Evolutionary conservation across 2,797 vertebrate genomes (phyloP).

Genomic region (Anguilla megastoma): DNA sequence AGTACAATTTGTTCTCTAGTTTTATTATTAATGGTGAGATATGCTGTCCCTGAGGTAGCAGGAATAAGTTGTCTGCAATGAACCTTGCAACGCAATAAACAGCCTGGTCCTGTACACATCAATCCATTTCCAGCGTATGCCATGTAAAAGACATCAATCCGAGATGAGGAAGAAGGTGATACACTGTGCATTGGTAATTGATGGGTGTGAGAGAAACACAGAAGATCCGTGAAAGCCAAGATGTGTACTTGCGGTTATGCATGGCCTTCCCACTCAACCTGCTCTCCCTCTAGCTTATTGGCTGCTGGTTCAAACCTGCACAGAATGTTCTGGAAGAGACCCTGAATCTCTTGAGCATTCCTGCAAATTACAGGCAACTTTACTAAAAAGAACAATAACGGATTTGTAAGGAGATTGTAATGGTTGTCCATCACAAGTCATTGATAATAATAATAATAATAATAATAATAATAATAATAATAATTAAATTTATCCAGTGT

Average conservation of each 20-base stretch:
- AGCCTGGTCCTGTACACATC: slow-evolving; percentile 56
- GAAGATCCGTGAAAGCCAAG: neutral
- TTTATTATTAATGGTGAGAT: slow-evolving; percentile 62
- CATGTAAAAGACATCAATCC: slow-evolving; percentile 43
- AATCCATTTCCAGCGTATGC: slow-evolving; percentile 56
- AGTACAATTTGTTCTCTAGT: slow-evolving; percentile 26
- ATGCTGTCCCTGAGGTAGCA: slow-evolving; percentile 50
- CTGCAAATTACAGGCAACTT: neutral
- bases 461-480: too few species aligned
- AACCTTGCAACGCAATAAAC: slow-evolving; percentile 60
- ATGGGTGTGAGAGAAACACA: slow-evolving; percentile 25
- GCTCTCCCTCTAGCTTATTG: neutral
- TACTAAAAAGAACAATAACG: too few species aligned
- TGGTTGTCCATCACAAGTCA: too few species aligned
- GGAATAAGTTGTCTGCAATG: slow-evolving; percentile 61
- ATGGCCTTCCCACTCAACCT: neutral
- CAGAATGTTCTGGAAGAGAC: neutral
- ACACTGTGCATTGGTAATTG: slow-evolving; percentile 44
- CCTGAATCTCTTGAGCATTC: neutral
- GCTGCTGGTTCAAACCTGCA: neutral
- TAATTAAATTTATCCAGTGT: too few species aligned
- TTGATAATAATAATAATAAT: too few species aligned
- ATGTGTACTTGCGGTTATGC: neutral
- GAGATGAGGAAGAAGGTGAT: slow-evolving; percentile 56
- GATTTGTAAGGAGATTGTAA: too few species aligned